Evolutionary conservation across 2,113 vertebrate species (phyloP), one percentile per base, ranked within the genome.

Genomic region (Anoura caudifer): DNA sequence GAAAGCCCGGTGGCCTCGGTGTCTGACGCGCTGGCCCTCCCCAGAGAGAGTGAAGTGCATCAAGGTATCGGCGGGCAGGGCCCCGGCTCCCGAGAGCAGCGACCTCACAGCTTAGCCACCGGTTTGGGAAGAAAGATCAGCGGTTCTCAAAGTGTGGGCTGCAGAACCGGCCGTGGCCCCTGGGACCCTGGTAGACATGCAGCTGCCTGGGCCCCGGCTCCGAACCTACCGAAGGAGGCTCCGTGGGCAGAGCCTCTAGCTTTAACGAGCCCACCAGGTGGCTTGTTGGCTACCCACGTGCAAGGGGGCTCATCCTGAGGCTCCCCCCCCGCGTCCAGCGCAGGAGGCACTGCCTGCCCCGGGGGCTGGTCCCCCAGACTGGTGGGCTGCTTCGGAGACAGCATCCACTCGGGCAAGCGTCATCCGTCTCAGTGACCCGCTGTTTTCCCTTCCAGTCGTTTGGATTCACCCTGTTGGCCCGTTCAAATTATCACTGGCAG

Each of bases 401-500:
- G 81, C 61, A 89, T 87, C 76, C 13, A 2, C 26, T 0, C 87
- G 4, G 11, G 33, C 24, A 15, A 20, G 31, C 50, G 0, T 0
- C 4, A 0, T 1, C 41, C 4, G 33, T 59, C 73, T 91, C 61
- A 45, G 28, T 3, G 43, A 38, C 19, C 81, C 1, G 10, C 6
- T 7, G 11, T 52, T 1, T 19, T 50, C 33, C 26, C 47, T 33
- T 83, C 36, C 96, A 99, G 99, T 99, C 99, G 0, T 98, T 99
- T 79, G 99, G 99, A 33, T 99, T 99, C 0, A 98, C 98, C 97
- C 97, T 99, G 67, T 75, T 99, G 98, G 99, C 99, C 86, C 97
- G 97, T 5, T 99, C 99, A 8, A 98, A 94, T 97, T 99, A 99
- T 17, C 99, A 99, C 98, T 99, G 99, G 99, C 98, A 99, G 97